Percentiles rank a stretch among this genome's conserved stretches.
These are phyloP conservation scores for Drosophila kanekoi DNA, from an alignment of 2,888 invertebrate species.

Conservation along the genomic window DNA sequence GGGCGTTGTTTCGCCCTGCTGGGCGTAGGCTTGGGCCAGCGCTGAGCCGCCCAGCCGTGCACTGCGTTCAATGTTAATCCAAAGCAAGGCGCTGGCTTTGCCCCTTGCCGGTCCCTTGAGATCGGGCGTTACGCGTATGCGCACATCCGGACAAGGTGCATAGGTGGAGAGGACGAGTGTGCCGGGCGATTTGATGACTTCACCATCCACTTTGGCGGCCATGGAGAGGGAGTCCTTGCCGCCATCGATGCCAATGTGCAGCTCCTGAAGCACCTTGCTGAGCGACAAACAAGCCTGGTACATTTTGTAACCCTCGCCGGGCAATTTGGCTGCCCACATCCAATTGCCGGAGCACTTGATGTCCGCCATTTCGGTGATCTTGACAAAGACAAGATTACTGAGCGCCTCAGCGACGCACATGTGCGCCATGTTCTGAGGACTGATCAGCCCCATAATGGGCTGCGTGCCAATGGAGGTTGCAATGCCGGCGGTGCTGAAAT, in stretches of 20 bases:
- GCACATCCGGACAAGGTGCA: constrained; percentile 96
- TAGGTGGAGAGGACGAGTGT: constrained; percentile 98
- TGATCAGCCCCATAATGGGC: constrained; percentile 93
- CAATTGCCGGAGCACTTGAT: constrained; percentile 99
- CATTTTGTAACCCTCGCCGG: constrained; percentile 95
- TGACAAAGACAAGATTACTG: constrained; percentile 94
- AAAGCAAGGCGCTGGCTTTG: constrained; percentile 88
- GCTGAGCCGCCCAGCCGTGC: constrained; percentile 96
- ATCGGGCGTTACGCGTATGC: constrained; percentile 95
- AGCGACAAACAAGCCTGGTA: constrained; percentile 95
- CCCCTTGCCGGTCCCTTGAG: constrained; percentile 89
- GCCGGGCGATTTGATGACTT: constrained; percentile 92
- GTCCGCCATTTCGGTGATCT: constrained; percentile 90
- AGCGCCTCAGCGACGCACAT: constrained; percentile 98
- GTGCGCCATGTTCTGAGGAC: constrained; percentile 94
- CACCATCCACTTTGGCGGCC: constrained; percentile 93
- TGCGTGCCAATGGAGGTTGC: constrained; percentile 99
- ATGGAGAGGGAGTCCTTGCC: constrained; percentile 99
- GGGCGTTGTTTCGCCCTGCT: constrained; percentile 92
- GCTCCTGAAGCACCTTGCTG: constrained; percentile 92
- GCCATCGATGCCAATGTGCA: constrained; percentile 96
- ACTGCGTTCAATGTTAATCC: constrained; percentile 92
- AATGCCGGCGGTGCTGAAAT: constrained; percentile 93
- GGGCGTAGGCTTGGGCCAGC: constrained; percentile 94
- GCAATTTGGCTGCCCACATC: constrained; percentile 99